Percentiles rank a stretch among this genome's conserved stretches.
Evolutionary conservation across 2,888 invertebrate species (phyloP).

Genomic region (Ommatoiulus sabulosus): DNA sequence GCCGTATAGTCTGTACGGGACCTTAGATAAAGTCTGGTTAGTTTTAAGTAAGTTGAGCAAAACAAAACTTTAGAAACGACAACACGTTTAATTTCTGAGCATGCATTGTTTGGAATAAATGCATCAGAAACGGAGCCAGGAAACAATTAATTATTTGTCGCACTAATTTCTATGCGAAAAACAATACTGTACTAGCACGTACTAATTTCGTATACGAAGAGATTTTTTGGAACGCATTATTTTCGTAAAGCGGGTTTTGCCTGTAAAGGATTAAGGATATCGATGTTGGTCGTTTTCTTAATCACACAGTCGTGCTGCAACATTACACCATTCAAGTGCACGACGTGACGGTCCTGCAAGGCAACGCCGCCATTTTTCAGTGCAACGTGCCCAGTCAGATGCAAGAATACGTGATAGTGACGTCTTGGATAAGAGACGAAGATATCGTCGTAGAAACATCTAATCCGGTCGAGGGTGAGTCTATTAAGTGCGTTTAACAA

Average conservation of each 20-base stretch:
- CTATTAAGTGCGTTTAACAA: neutral
- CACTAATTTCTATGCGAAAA: no score
- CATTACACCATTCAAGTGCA: conserved; percentile 56
- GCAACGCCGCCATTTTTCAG: conserved; percentile 58
- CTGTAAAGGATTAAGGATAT: neutral
- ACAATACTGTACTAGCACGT: no score
- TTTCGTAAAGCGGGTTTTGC: neutral
- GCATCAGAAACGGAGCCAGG: no score
- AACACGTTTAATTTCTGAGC: no score
- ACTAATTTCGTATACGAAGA: no score
- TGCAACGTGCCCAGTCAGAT: conserved; percentile 52
- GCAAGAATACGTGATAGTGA: conserved; percentile 50
- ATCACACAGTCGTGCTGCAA: conserved; percentile 53
- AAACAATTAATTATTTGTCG: no score
- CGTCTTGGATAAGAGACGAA: conserved; percentile 55
- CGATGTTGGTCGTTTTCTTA: neutral
- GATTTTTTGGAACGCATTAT: neutral
- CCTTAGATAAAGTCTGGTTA: no score
- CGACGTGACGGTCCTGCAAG: conserved; percentile 57
- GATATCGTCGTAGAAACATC: conserved; percentile 52
- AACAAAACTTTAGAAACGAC: no score
- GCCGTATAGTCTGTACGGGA: no score
- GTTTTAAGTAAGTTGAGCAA: no score
- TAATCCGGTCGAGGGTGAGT: conserved; percentile 54
- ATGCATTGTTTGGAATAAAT: no score